Evolutionary conservation across 2,113 vertebrate genomes (phyloP), one percentile per base, ranked within the genome.

Genomic region (Bostrychus sinensis): DNA sequence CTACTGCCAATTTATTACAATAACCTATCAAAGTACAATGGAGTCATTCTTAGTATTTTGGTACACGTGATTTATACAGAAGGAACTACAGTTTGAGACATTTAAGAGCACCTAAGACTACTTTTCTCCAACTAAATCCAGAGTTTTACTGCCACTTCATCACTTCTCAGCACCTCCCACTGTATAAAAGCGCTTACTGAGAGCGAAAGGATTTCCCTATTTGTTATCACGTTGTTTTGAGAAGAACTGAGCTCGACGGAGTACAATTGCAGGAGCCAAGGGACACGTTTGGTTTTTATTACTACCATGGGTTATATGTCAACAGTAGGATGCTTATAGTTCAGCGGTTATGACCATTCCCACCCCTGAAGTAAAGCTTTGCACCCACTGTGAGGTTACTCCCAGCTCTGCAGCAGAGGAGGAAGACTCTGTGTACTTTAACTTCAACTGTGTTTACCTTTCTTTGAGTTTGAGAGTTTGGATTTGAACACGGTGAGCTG

Each of bases 281-380:
- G 80, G 83, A 78, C 80, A 59, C 53, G 54, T 85, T 48, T 78
- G 77, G 78, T 62, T 73, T 88, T 88, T 88, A 78, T 75, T 72
- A 77, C 83, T 66, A 48, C 74, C 48, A 48, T 60, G 86, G 82
- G 82, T 88, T 82, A 78, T 34, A 76, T 78, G 83, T 77, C 78
- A 77, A 83, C 83, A 80, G 69, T 66, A 72, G 83, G 60, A 86
- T 79, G 65, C 80, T 85, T 78, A 81, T 72, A 88, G 83, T 82
- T 88, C 81, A 81, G 78, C 17, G 62, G 71, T 85, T 80, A 81
- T 68, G 80, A 86, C 75, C 69, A 78, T 63, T 87, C 82, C 80
- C 85, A 77, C 65, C 64, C 63, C 70, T 75, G 69, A 88, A 82
- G 70, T 77, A 85, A 86, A 88, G 64, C 77, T 43, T 59, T 66